Evolutionary conservation across 2,113 vertebrate species (phyloP).

Genomic region (Salvelinus alpinus): DNA sequence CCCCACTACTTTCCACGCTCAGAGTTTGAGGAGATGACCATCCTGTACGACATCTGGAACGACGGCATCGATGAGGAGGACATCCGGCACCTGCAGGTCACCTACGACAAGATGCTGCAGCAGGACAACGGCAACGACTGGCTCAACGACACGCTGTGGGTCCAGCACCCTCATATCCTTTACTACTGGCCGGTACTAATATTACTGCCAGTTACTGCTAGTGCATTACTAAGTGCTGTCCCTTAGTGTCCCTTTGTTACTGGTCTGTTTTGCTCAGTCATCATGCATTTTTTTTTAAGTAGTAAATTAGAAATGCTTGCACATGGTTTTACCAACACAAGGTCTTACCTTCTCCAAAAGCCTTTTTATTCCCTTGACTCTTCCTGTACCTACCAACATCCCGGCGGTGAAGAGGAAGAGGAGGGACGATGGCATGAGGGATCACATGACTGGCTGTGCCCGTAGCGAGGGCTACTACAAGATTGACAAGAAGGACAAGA

Average conservation of each 20-base stretch:
- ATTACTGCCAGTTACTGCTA: neutral
- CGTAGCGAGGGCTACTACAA: slow-evolving; percentile 98
- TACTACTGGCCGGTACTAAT: slow-evolving; percentile 12
- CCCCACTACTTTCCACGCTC: slow-evolving; percentile 83
- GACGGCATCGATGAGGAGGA: slow-evolving; percentile 96
- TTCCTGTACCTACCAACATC: slow-evolving; percentile 86
- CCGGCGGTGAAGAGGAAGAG: slow-evolving; percentile 90
- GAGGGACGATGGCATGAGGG: slow-evolving; percentile 89
- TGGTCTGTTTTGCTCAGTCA: neutral
- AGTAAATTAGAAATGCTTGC: neutral
- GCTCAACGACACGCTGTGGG: slow-evolving; percentile 99
- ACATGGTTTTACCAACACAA: neutral
- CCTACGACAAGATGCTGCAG: slow-evolving; percentile 92
- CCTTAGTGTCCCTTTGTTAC: neutral
- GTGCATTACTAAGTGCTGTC: neutral
- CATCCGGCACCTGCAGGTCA: slow-evolving; percentile 90
- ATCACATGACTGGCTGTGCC: slow-evolving; percentile 92
- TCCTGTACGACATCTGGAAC: slow-evolving; percentile 98
- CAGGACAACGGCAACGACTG: slow-evolving; percentile 97
- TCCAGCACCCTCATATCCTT: slow-evolving; percentile 99
- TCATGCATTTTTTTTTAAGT: neutral
- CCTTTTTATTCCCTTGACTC: slow-evolving; percentile 78
- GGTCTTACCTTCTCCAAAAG: neutral
- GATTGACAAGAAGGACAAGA: slow-evolving; percentile 98
- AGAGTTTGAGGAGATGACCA: slow-evolving; percentile 98